Base-by-base conservation (phyloP, 2,113 vertebrate genomes). In the Cyanocitta stelleri region DNA sequence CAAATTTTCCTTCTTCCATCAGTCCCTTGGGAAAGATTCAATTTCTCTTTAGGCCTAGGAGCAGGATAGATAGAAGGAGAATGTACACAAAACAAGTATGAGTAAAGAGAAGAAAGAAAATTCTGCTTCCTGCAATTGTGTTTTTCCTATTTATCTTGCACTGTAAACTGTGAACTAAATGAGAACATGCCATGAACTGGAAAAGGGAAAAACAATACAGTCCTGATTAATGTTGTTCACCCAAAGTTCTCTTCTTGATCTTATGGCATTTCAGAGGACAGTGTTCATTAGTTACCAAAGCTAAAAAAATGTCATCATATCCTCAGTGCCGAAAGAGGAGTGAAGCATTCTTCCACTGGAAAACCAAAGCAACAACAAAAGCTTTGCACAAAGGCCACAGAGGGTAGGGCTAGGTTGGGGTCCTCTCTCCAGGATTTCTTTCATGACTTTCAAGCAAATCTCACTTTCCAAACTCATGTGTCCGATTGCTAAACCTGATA, bases 181-280 rank as follows among this genome's bases (percentile, higher is more conserved):
- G 88, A 95, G 79, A 93, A 84, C 88, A 81, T 72, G 73, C 93
- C 32, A 48, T 95, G 93, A 96, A 95, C 93, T 24, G 18, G 85
- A 97, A 96, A 96, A 88, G 32, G 29, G 68, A 74, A 95, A 91
- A 94, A 71, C 87, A 94, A 90, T 69, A 78, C 27, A 85, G 59
- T 81, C 41, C 32, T 86, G 82, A 77, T 95, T 86, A 90, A 92
- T 96, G 51, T 71, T 78, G 64, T 71, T 88, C 90, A 90, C 43
- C 44, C 72, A 41, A 80, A 81, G 59, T 88, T 94, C 72, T 90
- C 44, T 91, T 79, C 67, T 84, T 94, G 90, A 92, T 90, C 95
- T 95, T 46, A 43, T 64, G 93, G 48, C 95, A 96, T 96, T 97
- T 96, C 82, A 84, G 68, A 94, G 80, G 55, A 68, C 26, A 82